Conservation (phyloP, 2,113 vertebrate species). For the Recurvirostra avosetta region DNA sequence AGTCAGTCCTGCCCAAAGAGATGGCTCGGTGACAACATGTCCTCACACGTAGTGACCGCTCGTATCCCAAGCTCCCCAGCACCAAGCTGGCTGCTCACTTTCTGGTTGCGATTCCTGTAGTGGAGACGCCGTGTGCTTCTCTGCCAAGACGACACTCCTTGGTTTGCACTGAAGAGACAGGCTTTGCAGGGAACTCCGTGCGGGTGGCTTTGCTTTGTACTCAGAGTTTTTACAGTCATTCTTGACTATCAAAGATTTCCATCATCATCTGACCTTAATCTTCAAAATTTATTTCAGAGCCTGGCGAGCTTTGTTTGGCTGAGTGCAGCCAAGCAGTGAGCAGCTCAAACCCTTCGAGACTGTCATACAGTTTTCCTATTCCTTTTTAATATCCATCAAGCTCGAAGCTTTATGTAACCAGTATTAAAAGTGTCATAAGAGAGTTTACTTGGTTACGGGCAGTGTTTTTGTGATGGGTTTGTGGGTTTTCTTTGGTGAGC, state of each 20-base stretch:
- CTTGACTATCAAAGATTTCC: not conserved
- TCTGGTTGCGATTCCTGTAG: no score
- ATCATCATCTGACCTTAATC: not conserved
- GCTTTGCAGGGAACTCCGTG: not conserved
- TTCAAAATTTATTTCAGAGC: not conserved
- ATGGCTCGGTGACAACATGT: not conserved
- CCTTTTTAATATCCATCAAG: not conserved
- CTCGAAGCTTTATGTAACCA: not conserved
- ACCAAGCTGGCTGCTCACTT: not conserved
- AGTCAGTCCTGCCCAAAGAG: not conserved
- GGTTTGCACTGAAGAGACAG: not conserved
- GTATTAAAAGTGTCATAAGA: not conserved
- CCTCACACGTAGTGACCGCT: fast-evolving
- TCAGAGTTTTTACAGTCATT: not conserved
- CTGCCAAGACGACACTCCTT: not conserved
- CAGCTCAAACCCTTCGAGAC: not conserved
- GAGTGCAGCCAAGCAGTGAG: not conserved
- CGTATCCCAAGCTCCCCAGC: fast-evolving
- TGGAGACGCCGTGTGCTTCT: not conserved
- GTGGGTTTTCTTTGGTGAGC: not conserved
- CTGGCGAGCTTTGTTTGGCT: not conserved
- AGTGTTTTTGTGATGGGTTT: not conserved
- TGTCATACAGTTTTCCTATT: not conserved
- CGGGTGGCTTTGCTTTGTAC: not conserved
- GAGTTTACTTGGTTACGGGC: not conserved